Evolutionary conservation across 2,797 vertebrate genomes (phyloP).

Genomic region (Echiichthys vipera): DNA sequence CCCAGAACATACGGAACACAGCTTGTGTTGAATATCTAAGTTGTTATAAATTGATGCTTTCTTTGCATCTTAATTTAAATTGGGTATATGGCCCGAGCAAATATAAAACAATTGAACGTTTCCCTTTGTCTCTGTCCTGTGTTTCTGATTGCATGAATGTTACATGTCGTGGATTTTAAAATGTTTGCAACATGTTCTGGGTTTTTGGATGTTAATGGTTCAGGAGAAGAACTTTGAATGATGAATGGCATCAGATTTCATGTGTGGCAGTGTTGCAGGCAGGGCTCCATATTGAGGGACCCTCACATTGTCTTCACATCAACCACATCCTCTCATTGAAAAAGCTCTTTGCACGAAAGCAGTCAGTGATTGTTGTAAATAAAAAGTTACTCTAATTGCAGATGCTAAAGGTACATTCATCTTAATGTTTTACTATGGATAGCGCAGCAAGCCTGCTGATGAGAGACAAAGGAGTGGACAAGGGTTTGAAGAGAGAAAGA

Average conservation of each 20-base stretch:
- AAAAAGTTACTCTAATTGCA: constrained; percentile 36
- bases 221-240: constrained; percentile 56
- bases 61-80: neutral
- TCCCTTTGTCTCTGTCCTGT: neutral
- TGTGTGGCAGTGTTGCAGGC: constrained; percentile 46
- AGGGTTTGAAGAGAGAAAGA: constrained; percentile 2
- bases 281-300: constrained; percentile 41
- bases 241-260: constrained; percentile 62
- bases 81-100: neutral
- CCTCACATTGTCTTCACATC: constrained; percentile 42
- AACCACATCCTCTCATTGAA: constrained; percentile 39
- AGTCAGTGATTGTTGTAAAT: constrained; percentile 39
- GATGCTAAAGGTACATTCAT: constrained; percentile 51
- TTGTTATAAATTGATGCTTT: neutral
- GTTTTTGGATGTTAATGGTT: constrained; percentile 39
- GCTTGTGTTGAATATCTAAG: neutral
- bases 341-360: constrained; percentile 17
- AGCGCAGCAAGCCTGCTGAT: neutral
- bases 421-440: constrained; percentile 14
- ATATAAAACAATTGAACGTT: neutral
- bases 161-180: constrained; percentile 27
- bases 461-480: constrained; percentile 9
- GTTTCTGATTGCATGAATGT: constrained; percentile 24
- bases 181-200: constrained; percentile 13
- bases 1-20: constrained; percentile 12